These are phyloP conservation scores for Lordiphosa stackelbergi DNA, from an alignment of 1,140 invertebrate species.

Conservation along the genomic window DNA sequence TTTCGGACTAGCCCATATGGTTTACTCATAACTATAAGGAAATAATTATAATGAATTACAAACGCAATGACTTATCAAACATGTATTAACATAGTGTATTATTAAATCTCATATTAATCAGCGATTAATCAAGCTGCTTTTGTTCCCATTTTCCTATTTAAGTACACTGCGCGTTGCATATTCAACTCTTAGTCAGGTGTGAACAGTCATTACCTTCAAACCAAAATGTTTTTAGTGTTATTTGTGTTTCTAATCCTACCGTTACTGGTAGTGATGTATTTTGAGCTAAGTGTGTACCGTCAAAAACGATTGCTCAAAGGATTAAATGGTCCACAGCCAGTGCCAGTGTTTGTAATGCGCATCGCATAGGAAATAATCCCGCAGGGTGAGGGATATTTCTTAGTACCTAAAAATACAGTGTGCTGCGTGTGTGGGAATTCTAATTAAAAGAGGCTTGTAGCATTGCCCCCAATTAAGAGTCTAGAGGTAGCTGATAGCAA, in stretches of 20 bases:
- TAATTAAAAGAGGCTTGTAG: too few relatives aligned
- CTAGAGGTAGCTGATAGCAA: too few relatives aligned
- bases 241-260: conserved; percentile 3
- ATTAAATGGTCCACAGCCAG: conserved; percentile 6
- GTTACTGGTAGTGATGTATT: background rate
- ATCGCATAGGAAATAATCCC: conserved; percentile 6
- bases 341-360: conserved; percentile 12
- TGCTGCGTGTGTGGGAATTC: too few relatives aligned
- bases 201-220: background rate
- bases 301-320: background rate
- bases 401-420: too few relatives aligned
- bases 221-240: conserved; percentile 6
- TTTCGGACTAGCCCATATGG: too few relatives aligned
- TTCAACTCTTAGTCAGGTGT: too few relatives aligned
- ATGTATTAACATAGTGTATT: too few relatives aligned
- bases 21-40: too few relatives aligned
- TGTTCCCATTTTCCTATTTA: background rate
- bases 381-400: background rate
- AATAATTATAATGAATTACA: too few relatives aligned
- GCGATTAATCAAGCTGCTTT: conserved; percentile 12
- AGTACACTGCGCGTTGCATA: too few relatives aligned
- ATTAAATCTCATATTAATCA: background rate
- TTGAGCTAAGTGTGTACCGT: conserved; percentile 2
- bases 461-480: too few relatives aligned
- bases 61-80: too few relatives aligned